Percentiles rank a stretch among this genome's conserved stretches.
These are phyloP conservation scores for Chloroclysta siterata DNA, from an alignment of 2,888 invertebrate genomes.

Conservation along the genomic window DNA sequence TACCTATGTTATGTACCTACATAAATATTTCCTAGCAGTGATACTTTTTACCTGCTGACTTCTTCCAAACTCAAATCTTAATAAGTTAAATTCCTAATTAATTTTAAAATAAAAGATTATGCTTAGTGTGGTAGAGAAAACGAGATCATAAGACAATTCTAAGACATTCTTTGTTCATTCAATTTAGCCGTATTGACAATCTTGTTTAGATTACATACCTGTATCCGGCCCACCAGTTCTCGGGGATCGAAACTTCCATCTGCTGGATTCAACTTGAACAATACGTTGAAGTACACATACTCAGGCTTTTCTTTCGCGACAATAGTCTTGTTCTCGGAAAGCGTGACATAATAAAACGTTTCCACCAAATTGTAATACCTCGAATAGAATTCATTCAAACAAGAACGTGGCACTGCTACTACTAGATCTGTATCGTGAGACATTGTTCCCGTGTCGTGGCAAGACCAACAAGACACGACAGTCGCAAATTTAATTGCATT, in stretches of 20 bases:
- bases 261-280: slow-evolving; percentile 73
- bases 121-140: too few species aligned
- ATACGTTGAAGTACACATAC: slow-evolving; percentile 75
- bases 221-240: slow-evolving; percentile 73
- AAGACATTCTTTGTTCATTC: too few species aligned
- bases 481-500: slow-evolving; percentile 58
- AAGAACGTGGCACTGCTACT: slow-evolving; percentile 76
- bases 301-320: slow-evolving; percentile 65
- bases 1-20: too few species aligned
- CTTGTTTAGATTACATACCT: slow-evolving; percentile 57
- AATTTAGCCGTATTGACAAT: not conserved
- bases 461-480: slow-evolving; percentile 58
- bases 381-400: slow-evolving; percentile 72
- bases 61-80: too few species aligned
- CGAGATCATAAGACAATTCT: too few species aligned
- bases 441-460: slow-evolving; percentile 64
- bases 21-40: too few species aligned
- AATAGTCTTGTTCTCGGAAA: slow-evolving; percentile 71
- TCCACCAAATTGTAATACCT: slow-evolving; percentile 80
- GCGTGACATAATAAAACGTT: slow-evolving; percentile 81
- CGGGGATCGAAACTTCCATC: slow-evolving; percentile 73
- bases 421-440: slow-evolving; percentile 73
- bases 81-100: too few species aligned
- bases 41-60: too few species aligned
- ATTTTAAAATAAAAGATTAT: too few species aligned